Evolutionary conservation across 1,140 invertebrate species (phyloP), one percentile per base, ranked within the genome.

Genomic region (Aphis craccivora): DNA sequence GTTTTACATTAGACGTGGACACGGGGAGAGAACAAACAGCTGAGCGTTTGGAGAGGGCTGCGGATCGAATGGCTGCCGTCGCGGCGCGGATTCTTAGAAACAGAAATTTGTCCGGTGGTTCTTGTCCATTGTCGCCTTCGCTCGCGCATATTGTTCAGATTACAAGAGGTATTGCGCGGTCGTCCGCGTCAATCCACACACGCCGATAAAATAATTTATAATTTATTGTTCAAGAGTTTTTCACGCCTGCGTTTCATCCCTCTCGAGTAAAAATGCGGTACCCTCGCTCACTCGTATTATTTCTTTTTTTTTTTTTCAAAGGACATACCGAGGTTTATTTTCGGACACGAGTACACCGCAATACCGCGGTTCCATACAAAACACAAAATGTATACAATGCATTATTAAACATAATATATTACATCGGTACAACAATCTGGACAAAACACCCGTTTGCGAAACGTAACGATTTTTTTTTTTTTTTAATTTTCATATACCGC

Each of bases 51-150:
- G 23, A 40, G 25, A 90, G n/a, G 14, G 25, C 14, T 37, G 35
- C 9, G 3, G 83, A 84, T 84, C 83, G 83, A 25, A 60, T 53
- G 35, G 89, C 89, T 37, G 88, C 35, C 22, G 89, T 23, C 37
- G 37, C 60, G 55, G 35, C 53, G 51, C 7, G 37, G n/a, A 45
- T 48, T 48, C 90, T 76, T 37, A 91, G 40, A 91, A 45, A 40
- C 43, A 43, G 90, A 83, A 90, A 67, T 90, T 67, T 90, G 60
- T 90, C 14, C 43, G 89, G 30, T 23, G 81, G 48, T 90, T n/a
- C 5, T 53, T 55, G 87, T 30, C 11, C 35, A 55, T 90, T 90
- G 53, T 90, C 53, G 22, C 35, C n/a, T 18, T 30, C 25, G 25
- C 1, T 40, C 37, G 7, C 14, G 3, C 18, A 53, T 43, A 87